Evolutionary conservation across 2,113 vertebrate species (phyloP).

Genomic region (Triplophysa dalaica): DNA sequence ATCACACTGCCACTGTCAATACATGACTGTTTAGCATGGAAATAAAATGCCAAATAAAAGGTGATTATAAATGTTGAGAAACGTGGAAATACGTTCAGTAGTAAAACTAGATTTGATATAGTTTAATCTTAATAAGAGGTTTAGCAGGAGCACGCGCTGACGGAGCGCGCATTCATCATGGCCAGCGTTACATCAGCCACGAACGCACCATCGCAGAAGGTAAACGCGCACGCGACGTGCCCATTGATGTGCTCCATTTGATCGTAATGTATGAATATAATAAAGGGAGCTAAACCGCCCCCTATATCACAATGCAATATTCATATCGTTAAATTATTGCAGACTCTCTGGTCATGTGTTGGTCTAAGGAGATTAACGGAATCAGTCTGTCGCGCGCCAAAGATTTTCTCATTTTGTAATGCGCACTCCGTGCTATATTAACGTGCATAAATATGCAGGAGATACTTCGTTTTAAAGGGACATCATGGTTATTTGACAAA

Average conservation of each 20-base stretch:
- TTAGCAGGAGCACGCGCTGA: constrained; percentile 18
- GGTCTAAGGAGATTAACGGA: no score
- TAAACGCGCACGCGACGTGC: constrained; percentile 27
- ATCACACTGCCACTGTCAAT: no score
- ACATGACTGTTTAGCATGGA: no score
- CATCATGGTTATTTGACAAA: not conserved
- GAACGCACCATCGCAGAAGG: constrained; percentile 42
- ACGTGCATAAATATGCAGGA: not conserved
- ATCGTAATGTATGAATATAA: not conserved
- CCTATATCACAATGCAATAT: not conserved
- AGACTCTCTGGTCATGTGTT: not conserved
- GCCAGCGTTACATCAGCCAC: constrained; percentile 54
- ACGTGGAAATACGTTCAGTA: no score
- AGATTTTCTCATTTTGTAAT: not conserved
- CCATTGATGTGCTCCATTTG: not conserved
- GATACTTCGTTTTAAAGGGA: not conserved
- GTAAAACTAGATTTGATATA: constrained; percentile 5
- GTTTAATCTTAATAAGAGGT: constrained; percentile 50
- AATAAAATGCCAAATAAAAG: no score
- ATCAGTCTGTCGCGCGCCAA: not conserved
- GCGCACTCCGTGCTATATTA: not conserved
- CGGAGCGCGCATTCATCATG: constrained; percentile 54
- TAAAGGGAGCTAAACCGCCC: not conserved
- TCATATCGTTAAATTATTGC: not conserved
- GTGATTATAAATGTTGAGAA: no score